Evolutionary conservation across 2,888 invertebrate species (phyloP).

Genomic region (Agonopterix subpropinquella): DNA sequence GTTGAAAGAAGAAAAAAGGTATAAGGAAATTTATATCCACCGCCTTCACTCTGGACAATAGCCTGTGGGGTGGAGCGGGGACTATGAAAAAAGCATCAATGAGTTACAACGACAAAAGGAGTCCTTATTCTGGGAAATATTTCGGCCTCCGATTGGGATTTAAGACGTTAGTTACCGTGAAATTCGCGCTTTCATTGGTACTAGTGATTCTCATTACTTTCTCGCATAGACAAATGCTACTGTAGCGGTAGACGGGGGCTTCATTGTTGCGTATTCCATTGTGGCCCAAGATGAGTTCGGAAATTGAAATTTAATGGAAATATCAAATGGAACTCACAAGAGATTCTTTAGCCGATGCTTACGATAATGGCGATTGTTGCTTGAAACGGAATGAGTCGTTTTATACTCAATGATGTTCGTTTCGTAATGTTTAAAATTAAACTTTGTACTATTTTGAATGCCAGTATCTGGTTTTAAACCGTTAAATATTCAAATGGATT

Average conservation of each 20-base stretch:
- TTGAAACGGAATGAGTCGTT: conserved; percentile 34
- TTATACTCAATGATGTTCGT: conserved; percentile 24
- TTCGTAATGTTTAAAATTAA: conserved; percentile 32
- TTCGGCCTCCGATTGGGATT: conserved; percentile 15
- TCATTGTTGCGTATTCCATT: conserved; percentile 32
- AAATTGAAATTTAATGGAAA: conserved; percentile 64
- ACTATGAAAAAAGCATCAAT: conserved; percentile 51
- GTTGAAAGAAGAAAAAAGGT: conserved; percentile 52
- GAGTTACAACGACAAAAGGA: conserved; percentile 35
- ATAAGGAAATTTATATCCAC: conserved; percentile 52
- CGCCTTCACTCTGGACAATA: conserved; percentile 45
- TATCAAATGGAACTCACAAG: conserved; percentile 51
- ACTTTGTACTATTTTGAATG: conserved; percentile 5
- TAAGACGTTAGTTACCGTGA: conserved; percentile 33
- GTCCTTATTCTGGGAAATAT: conserved; percentile 35
- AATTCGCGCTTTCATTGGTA: conserved; percentile 39
- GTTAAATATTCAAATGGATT: too few relatives aligned
- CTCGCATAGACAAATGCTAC: conserved; percentile 2
- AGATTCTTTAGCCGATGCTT: conserved; percentile 36
- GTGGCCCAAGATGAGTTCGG: conserved; percentile 46
- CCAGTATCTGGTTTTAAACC: too few relatives aligned
- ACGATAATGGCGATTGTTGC: conserved; percentile 40
- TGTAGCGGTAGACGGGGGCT: conserved; percentile 20
- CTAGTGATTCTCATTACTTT: conserved; percentile 6
- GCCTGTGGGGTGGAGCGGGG: conserved; percentile 34